Base-by-base conservation (phyloP, 2,113 vertebrate genomes). In the Edolisoma coerulescens region DNA sequence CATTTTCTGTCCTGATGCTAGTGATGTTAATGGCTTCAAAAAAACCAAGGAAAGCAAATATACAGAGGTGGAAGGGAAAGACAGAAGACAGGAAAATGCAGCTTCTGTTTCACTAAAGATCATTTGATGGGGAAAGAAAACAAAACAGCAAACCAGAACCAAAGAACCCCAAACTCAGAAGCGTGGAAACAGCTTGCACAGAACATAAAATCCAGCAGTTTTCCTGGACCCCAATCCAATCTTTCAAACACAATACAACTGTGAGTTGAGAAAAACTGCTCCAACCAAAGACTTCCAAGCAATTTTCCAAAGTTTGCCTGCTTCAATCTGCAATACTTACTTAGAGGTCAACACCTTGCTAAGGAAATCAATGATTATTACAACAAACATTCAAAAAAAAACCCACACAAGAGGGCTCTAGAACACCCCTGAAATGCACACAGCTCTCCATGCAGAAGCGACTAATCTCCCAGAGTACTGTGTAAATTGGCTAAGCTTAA, bases 401-500 rank as follows among this genome's bases (percentile, higher is more conserved):
- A n/a, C n/a, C 1, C 84, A 44, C 71, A 86, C 76, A 68, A 90
- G 64, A 54, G 67, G 33, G 41, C 93, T 81, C 75, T 13, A 84
- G 44, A 95, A 79, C 20, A 71, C 33, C 68, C 68, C 27, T 92
- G 53, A 93, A 91, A 96, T 20, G 52, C 69, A 76, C 41, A 21
- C 2, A 56, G 37, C 35, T 89, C 91, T 90, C 88, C 61, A 53
- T 70, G 95, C 47, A 17, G 22, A 16, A 91, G 59, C 18, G 0
- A 71, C 87, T 69, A 33, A 65, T 94, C 84, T 94, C 93, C 54
- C 95, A 80, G 79, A 96, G 89, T 81, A 47, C 83, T 95, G 88
- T 69, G 73, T 65, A 96, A 96, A 97, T 92, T 91, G 53, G 76
- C 60, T 75, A 61, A 95, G 84, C 59, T 95, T 96, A 84, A 84